phyloP scores from a whole-genome alignment of 2,888 invertebrate genomes.

The Acanthosoma haemorrhoidale region DNA sequence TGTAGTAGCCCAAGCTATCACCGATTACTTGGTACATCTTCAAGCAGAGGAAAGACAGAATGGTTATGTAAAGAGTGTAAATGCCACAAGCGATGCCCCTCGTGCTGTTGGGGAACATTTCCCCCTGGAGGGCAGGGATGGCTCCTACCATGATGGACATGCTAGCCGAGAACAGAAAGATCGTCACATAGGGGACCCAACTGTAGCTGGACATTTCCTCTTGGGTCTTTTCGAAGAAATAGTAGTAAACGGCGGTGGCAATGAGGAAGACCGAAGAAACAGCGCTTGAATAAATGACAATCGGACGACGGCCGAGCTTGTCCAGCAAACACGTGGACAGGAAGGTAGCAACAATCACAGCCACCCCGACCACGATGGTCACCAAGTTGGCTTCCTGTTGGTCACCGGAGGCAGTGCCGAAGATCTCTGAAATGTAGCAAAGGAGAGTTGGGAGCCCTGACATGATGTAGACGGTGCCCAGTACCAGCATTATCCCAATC shows the following conservation, averaged over 20 bases:
- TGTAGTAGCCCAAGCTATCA: conserved; percentile 36
- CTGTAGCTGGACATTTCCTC: conserved; percentile 46
- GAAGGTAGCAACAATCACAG: conserved; percentile 36
- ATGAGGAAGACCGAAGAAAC: conserved; percentile 32
- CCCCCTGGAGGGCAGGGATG: conserved; percentile 58
- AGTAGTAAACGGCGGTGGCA: conserved; percentile 35
- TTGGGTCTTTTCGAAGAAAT: conserved; percentile 28
- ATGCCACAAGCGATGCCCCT: conserved; percentile 57
- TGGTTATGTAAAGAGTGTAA: conserved; percentile 54
- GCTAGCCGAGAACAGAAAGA: conserved; percentile 54
- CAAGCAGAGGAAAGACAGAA: conserved; percentile 54
- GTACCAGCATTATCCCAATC: conserved; percentile 23
- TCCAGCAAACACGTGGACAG: conserved; percentile 36
- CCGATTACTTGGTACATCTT: conserved; percentile 50
- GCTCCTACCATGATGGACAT: conserved; percentile 57
- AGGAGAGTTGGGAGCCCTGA: conserved; percentile 38
- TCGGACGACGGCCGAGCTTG: conserved; percentile 36
- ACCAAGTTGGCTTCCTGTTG: conserved; percentile 30
- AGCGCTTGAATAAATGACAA: conserved; percentile 36
- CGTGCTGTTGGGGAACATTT: conserved; percentile 59
- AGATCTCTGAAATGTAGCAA: conserved; percentile 38
- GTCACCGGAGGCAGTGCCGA: conserved; percentile 28
- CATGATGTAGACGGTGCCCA: conserved; percentile 33
- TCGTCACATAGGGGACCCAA: conserved; percentile 50
- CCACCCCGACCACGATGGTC: conserved; percentile 38